phyloP scores from a whole-genome alignment of 2,888 invertebrate genomes.

The Habrosyne pyritoides region DNA sequence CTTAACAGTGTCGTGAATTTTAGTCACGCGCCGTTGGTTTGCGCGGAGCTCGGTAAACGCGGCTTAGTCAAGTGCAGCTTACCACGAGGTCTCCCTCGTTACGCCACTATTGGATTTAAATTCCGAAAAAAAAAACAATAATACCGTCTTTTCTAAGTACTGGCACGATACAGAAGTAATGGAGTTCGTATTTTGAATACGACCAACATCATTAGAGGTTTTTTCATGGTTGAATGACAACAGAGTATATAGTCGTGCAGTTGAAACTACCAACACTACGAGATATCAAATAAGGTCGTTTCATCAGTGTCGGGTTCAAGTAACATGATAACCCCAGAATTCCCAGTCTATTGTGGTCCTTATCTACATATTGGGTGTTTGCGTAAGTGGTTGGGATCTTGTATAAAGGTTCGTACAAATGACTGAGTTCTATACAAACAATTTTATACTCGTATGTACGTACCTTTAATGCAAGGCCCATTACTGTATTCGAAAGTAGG shows the following conservation, averaged over 20 bases:
- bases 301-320: not conserved
- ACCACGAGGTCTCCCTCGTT: conserved; percentile 7
- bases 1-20: conserved; percentile 1
- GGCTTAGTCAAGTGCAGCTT: conserved; percentile 4
- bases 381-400: not conserved
- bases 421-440: not conserved
- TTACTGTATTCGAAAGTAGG: too few relatives aligned
- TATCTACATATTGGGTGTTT: not conserved
- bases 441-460: too few relatives aligned
- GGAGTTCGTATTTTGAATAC: not conserved
- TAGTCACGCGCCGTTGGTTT: conserved; percentile 5
- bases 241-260: not conserved
- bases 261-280: too few relatives aligned
- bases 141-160: not conserved
- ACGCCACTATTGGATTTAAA: conserved; percentile 5
- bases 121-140: not conserved
- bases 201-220: too few relatives aligned
- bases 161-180: not conserved
- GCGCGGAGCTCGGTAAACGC: conserved; percentile 1
- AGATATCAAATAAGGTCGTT: not conserved
- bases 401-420: not conserved
- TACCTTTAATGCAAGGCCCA: too few relatives aligned
- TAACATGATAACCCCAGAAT: not conserved
- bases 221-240: not conserved
- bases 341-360: not conserved